Conservation (phyloP, 2,888 invertebrate genomes). For the Galeopsomyia nigrocyanea region DNA sequence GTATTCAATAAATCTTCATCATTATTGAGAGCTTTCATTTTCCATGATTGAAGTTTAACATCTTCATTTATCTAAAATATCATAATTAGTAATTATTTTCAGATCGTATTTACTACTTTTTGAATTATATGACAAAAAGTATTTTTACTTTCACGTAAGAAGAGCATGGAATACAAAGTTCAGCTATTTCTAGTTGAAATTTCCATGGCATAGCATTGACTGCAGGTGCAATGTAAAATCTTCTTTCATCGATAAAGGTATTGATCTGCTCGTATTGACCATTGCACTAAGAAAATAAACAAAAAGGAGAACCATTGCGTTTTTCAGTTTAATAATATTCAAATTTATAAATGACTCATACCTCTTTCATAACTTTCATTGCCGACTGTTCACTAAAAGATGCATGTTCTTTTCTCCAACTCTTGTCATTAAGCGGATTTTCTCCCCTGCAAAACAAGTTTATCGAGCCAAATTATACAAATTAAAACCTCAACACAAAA, state of each 20-base stretch:
- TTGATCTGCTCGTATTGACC: slow-evolving; percentile 50
- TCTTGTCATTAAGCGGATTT: slow-evolving; percentile 38
- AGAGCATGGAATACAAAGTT: slow-evolving; percentile 49
- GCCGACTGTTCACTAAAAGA: slow-evolving; percentile 50
- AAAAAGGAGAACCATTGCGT: neutral
- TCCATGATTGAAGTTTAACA: slow-evolving; percentile 33
- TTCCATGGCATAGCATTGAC: slow-evolving; percentile 42
- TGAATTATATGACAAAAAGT: neutral
- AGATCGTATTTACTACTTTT: neutral
- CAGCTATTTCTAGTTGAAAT: slow-evolving; percentile 49
- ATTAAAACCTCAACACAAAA: neutral
- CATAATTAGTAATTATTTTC: neutral
- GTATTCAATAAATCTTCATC: slow-evolving; percentile 1
- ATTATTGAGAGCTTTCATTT: slow-evolving; percentile 1
- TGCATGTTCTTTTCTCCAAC: slow-evolving; percentile 15
- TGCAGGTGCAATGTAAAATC: slow-evolving; percentile 47
- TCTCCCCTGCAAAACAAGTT: slow-evolving; percentile 50
- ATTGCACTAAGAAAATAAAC: slow-evolving; percentile 43
- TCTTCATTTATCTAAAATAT: slow-evolving; percentile 18
- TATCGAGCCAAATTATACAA: neutral
- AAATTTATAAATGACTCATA: slow-evolving; percentile 30
- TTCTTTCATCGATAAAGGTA: slow-evolving; percentile 46
- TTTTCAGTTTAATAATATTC: too few species aligned
- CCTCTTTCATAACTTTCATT: slow-evolving; percentile 48
- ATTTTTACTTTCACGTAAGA: slow-evolving; percentile 52